phyloP scores from a whole-genome alignment of 2,113 vertebrate species.

The Erythrocercus mccallii region DNA sequence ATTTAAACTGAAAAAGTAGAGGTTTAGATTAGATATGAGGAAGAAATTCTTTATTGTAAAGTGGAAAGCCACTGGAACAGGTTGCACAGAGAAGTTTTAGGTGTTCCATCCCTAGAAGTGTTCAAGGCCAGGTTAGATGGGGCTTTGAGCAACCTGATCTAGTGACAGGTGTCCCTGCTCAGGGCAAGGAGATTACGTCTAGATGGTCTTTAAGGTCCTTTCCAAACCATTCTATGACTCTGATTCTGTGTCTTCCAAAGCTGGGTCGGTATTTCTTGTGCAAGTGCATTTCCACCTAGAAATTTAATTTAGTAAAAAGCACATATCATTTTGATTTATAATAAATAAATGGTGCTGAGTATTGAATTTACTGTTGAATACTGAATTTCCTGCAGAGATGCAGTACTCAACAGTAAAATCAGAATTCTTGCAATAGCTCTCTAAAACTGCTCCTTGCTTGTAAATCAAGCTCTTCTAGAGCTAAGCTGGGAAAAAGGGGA shows the following conservation, averaged over 20 bases:
- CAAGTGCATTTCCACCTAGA: not conserved
- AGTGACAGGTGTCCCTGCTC: not conserved
- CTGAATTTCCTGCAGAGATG: not conserved
- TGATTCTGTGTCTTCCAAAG: not conserved
- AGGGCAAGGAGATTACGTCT: not conserved
- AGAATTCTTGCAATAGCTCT: not conserved
- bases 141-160: not conserved
- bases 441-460: not conserved
- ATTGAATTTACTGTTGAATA: not conserved
- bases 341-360: not conserved
- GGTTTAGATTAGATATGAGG: not conserved
- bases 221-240: not conserved
- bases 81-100: not conserved
- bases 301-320: not conserved
- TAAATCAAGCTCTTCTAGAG: not conserved
- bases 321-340: not conserved
- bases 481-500: not conserved
- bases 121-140: not conserved
- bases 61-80: not conserved
- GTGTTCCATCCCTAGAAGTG: not conserved
- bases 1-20: not conserved
- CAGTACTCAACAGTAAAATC: not conserved
- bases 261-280: not conserved
- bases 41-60: not conserved
- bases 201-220: not conserved